Percentiles rank a stretch among this genome's conserved stretches.
Evolutionary conservation across 1,140 invertebrate species (phyloP).

Genomic region (Ptiloglossa arizonensis): DNA sequence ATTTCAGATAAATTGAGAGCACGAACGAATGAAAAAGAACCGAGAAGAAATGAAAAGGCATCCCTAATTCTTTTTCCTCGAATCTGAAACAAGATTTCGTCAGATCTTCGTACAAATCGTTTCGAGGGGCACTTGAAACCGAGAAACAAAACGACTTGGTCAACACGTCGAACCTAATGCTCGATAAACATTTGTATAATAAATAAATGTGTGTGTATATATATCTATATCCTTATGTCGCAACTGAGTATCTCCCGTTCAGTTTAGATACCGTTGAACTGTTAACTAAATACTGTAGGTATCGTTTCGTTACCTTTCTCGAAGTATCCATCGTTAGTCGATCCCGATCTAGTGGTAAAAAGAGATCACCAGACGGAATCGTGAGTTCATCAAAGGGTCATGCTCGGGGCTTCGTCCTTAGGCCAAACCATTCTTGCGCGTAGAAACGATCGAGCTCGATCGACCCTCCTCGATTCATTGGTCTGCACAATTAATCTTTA

Average conservation of each 20-base stretch:
- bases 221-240: slow-evolving; percentile 58
- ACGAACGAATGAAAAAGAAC: background rate
- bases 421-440: slow-evolving; percentile 45
- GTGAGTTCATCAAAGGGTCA: slow-evolving; percentile 40
- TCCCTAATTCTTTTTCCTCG: background rate
- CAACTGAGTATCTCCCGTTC: slow-evolving; percentile 47
- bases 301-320: slow-evolving; percentile 41
- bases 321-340: slow-evolving; percentile 32
- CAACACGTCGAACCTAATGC: slow-evolving; percentile 53
- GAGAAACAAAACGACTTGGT: slow-evolving; percentile 37
- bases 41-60: background rate
- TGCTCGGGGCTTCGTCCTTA: slow-evolving; percentile 56
- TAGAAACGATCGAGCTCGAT: slow-evolving; percentile 14
- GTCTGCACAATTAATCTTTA: slow-evolving; percentile 9
- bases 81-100: background rate
- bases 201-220: slow-evolving; percentile 69
- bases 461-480: slow-evolving; percentile 1
- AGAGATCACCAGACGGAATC: slow-evolving; percentile 26
- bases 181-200: slow-evolving; percentile 63
- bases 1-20: background rate
- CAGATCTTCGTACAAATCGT: slow-evolving; percentile 5
- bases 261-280: slow-evolving; percentile 61
- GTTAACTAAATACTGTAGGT: slow-evolving; percentile 37
- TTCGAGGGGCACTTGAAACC: background rate
- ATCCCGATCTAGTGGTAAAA: slow-evolving; percentile 14